phyloP scores from a whole-genome alignment of 53 echinoderm and acorn worm genomes.

The Crossaster papposus region DNA sequence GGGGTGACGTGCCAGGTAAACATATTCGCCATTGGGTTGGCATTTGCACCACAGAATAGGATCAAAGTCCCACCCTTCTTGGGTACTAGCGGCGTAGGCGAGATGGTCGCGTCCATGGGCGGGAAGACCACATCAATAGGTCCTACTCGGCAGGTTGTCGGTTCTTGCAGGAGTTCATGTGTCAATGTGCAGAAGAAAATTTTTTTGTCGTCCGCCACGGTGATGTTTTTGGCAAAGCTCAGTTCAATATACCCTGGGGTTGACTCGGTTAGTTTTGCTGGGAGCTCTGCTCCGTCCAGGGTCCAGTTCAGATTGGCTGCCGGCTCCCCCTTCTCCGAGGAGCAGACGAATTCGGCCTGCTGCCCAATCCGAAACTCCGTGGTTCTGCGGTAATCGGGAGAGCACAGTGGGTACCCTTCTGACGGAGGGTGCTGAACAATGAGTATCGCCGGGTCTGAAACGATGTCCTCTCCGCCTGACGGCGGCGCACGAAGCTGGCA shows the following conservation, averaged over 20 bases:
- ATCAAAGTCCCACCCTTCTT: conserved; percentile 23
- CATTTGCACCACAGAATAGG: conserved; percentile 27
- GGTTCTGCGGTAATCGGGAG: not conserved
- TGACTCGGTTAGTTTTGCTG: not conserved
- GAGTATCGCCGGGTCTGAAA: conserved; percentile 11
- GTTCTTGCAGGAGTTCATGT: conserved; percentile 47
- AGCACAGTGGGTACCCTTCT: conserved; percentile 51
- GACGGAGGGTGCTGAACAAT: conserved; percentile 54
- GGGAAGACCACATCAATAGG: conserved; percentile 67
- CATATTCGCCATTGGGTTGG: conserved; percentile 40
- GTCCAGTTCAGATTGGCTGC: conserved; percentile 52
- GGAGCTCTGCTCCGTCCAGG: not conserved
- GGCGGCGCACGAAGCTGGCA: conserved; percentile 53
- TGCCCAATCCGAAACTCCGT: conserved; percentile 1
- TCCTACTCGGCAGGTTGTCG: conserved; percentile 56
- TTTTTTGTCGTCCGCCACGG: conserved; percentile 49
- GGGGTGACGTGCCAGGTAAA: conserved; percentile 59
- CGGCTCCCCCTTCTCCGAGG: conserved; percentile 60
- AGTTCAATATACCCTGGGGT: conserved; percentile 2
- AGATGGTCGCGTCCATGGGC: conserved; percentile 35
- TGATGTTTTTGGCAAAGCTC: not conserved
- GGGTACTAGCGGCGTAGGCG: not conserved
- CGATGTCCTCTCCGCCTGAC: not conserved
- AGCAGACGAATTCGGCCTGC: conserved; percentile 48
- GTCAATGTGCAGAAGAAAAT: conserved; percentile 57